Base-by-base conservation (phyloP, 2,797 vertebrate genomes). In the Sebastes taczanowskii region DNA sequence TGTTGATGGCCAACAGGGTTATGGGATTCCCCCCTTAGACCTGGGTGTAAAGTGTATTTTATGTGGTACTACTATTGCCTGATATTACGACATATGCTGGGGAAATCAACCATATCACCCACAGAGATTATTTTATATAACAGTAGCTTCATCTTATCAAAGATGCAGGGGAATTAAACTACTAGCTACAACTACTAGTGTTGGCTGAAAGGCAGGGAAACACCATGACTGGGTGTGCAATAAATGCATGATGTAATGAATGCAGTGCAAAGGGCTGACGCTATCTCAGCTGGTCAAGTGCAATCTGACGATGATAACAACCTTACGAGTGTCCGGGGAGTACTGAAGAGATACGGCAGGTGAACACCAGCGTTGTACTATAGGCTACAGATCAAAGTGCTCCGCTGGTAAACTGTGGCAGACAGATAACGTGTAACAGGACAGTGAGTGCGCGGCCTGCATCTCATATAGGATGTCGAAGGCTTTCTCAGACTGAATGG, bases 11-110 rank as follows among this genome's bases (percentile, higher is more conserved):
- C 23, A 34, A 27, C 46, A 16, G 58, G 34, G 14, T 52, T 30
- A 71, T 20, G 58, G 71, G 67, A 84, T 81, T 86, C 64, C 63
- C 61, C 61, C n/a, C 9, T 78, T 78, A 65, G 42, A 68, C 32
- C 32, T 14, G 38, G 22, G 27, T 29, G 3, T 64, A 55, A 76
- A 85, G 71, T 75, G 10, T 5, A 72, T 16, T 22, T 67, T 71
- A 16, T 49, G 29, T 67, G 3, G 22, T 3, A 62, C 11, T 38
- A 63, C 1, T 34, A 62, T n/a, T 27, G 29, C 30, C 23, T 46
- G 5, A 49, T 76, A 55, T 60, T 68, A 59, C 42, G 29, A 72
- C 20, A 53, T 14, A 16, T 56, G 18, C n/a, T 60, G 14, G 42
- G 7, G 35, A 68, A 64, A 38, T 78, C 22, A 34, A 13, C 18